phyloP scores from a whole-genome alignment of 1,140 invertebrate species.

The Temnothorax curvispinosus region DNA sequence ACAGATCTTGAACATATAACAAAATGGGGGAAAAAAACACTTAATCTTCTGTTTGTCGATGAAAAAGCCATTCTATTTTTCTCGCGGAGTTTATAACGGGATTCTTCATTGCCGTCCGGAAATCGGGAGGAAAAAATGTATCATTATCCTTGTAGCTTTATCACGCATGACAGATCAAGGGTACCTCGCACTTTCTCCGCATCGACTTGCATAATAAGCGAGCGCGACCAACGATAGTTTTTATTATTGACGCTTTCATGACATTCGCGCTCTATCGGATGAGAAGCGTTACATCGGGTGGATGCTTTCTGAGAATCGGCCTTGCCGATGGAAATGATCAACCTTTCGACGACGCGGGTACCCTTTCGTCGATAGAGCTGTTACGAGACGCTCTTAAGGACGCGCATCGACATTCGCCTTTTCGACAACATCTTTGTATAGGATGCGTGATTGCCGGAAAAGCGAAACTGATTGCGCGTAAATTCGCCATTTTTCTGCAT shows the following conservation, averaged over 20 bases:
- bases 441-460: background rate
- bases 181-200: constrained; percentile 22
- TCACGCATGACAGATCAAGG: constrained; percentile 51
- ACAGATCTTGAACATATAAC: background rate
- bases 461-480: background rate
- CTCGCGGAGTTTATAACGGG: background rate
- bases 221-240: constrained; percentile 2
- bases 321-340: constrained; percentile 35
- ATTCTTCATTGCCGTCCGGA: background rate
- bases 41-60: background rate
- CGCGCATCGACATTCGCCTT: background rate
- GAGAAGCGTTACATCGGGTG: constrained; percentile 31
- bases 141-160: constrained; percentile 14
- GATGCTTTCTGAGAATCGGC: constrained; percentile 37
- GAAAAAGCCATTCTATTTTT: background rate
- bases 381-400: constrained; percentile 8
- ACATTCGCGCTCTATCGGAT: constrained; percentile 52
- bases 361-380: background rate
- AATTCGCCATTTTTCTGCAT: background rate
- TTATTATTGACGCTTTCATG: constrained; percentile 42
- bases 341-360: constrained; percentile 20
- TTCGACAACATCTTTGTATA: background rate
- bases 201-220: constrained; percentile 18
- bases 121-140: constrained; percentile 26
- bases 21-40: background rate